Conservation (phyloP, 2,113 vertebrate species). For the Merops nubicus region DNA sequence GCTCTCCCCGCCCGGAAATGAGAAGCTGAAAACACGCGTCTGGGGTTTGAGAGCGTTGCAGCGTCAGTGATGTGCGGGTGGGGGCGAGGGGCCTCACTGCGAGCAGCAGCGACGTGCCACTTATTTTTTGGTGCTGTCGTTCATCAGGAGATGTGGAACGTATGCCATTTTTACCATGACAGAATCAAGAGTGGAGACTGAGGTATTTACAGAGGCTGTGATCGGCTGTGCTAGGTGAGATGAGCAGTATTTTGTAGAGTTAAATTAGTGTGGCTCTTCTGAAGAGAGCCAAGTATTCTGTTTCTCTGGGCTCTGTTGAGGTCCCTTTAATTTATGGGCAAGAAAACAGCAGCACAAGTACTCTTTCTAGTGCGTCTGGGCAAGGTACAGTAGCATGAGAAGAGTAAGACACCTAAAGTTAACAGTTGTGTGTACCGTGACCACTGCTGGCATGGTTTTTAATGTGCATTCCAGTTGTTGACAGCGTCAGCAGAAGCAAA, state of each 20-base stretch:
- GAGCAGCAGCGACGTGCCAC: accelerated
- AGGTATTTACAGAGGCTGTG: background rate
- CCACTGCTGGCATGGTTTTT: background rate
- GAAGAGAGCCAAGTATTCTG: background rate
- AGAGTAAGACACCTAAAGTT: accelerated
- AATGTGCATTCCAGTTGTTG: background rate
- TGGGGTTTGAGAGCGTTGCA: accelerated
- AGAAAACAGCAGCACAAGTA: background rate
- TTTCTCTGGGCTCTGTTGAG: background rate
- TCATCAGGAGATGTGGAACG: background rate
- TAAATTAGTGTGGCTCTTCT: accelerated
- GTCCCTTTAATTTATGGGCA: accelerated
- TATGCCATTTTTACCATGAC: background rate
- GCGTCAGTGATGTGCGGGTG: background rate
- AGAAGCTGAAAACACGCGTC: background rate
- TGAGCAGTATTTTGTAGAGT: background rate
- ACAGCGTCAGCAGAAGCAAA: background rate
- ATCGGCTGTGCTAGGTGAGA: background rate
- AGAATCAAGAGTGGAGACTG: background rate
- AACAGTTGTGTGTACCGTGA: background rate
- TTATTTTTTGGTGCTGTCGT: background rate
- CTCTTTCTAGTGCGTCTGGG: background rate
- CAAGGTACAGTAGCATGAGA: background rate
- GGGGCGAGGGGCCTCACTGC: background rate
- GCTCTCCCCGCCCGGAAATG: background rate